Conservation (phyloP, 2,888 invertebrate species). For the Salticus scenicus region DNA sequence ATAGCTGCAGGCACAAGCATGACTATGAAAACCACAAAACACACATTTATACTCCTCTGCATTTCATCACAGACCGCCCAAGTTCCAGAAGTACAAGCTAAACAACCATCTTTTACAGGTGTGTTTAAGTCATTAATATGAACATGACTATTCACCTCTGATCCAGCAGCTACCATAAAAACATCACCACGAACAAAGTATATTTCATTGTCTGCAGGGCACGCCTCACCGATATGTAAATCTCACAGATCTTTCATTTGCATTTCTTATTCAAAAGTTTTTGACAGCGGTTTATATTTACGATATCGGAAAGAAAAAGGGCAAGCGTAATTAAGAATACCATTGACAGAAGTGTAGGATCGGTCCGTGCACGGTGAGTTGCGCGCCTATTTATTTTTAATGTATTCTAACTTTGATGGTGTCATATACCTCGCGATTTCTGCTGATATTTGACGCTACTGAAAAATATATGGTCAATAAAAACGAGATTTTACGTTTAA, state of each 20-base stretch:
- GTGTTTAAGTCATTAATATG: constrained; percentile 7
- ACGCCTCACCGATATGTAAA: not conserved
- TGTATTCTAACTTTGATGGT: too few relatives aligned
- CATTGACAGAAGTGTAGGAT: not conserved
- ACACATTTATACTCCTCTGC: too few relatives aligned
- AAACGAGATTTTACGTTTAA: too few relatives aligned
- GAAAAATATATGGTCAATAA: too few relatives aligned
- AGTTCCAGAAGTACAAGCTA: too few relatives aligned
- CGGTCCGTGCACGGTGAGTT: too few relatives aligned
- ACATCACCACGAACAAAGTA: not conserved
- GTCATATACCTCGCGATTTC: too few relatives aligned
- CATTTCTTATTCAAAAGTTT: not conserved
- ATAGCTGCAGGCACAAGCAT: too few relatives aligned
- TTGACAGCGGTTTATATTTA: not conserved
- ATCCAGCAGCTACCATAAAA: not conserved
- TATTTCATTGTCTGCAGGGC: not conserved
- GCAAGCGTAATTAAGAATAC: not conserved
- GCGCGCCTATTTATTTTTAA: too few relatives aligned
- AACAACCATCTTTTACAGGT: constrained; percentile 1
- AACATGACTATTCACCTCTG: not conserved
- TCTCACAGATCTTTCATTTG: not conserved
- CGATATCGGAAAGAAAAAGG: not conserved
- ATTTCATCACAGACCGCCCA: too few relatives aligned
- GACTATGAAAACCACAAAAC: too few relatives aligned
- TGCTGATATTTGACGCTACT: too few relatives aligned